A percentile compares a stretch with the other conserved stretches of the same genome.
Conservation (phyloP, 2,888 invertebrate genomes). For the Buathra laborator region DNA sequence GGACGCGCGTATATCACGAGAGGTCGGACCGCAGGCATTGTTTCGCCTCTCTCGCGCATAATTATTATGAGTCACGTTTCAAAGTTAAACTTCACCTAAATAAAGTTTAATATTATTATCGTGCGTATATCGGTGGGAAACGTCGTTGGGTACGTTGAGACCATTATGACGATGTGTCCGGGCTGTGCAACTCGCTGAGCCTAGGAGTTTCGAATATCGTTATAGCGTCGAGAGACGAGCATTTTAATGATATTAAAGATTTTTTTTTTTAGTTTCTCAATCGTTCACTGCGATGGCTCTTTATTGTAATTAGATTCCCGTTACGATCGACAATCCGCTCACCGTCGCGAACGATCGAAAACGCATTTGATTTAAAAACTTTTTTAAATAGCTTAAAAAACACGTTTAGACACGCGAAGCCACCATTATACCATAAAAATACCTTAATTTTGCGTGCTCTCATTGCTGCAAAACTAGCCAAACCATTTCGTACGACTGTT, state of each 20-base stretch:
- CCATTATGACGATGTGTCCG: conserved; percentile 39
- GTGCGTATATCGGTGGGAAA: conserved; percentile 18
- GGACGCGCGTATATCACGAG: conserved; percentile 61
- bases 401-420: background rate
- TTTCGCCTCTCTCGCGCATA: conserved; percentile 81
- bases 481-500: background rate
- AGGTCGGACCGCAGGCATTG: conserved; percentile 78
- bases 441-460: background rate
- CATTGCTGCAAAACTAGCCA: background rate
- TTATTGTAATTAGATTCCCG: conserved; percentile 57
- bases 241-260: conserved; percentile 54
- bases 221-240: conserved; percentile 22
- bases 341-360: conserved; percentile 26
- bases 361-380: conserved; percentile 2
- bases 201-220: conserved; percentile 52
- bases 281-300: conserved; percentile 17
- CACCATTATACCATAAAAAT: background rate
- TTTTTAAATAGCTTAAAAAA: background rate
- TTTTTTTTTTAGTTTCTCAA: conserved; percentile 4
- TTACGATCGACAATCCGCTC: conserved; percentile 23
- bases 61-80: conserved; percentile 84
- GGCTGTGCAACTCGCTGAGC: background rate
- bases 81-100: conserved; percentile 84
- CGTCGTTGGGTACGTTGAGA: conserved; percentile 4
- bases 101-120: conserved; percentile 84